Conservation (phyloP, 1,140 invertebrate genomes). For the Adoxophyes honmai region DNA sequence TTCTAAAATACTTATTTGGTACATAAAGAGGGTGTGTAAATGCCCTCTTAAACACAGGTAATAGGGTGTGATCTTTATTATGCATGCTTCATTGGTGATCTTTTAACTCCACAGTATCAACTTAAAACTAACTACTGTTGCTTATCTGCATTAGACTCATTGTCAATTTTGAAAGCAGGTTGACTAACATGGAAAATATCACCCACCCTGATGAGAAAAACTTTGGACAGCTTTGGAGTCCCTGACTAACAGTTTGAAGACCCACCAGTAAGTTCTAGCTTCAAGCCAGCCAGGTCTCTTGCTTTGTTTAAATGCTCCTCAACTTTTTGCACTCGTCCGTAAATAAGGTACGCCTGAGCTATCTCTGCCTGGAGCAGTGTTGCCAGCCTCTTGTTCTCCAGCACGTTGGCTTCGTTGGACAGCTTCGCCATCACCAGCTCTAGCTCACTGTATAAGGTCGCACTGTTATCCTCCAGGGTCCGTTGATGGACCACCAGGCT, state of each 20-base stretch:
- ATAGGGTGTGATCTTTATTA: no score
- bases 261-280: slow-evolving; percentile 81
- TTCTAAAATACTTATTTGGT: no score
- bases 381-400: slow-evolving; percentile 72
- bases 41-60: no score
- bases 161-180: no score
- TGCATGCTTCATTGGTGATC: no score
- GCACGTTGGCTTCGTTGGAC: slow-evolving; percentile 56
- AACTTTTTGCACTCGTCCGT: slow-evolving; percentile 83
- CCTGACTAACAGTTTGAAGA: not conserved
- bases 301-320: slow-evolving; percentile 83
- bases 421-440: slow-evolving; percentile 79
- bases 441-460: slow-evolving; percentile 80
- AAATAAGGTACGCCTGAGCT: slow-evolving; percentile 85
- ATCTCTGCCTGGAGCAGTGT: slow-evolving; percentile 86
- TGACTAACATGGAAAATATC: no score
- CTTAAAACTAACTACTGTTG: no score
- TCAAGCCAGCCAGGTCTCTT: slow-evolving; percentile 79
- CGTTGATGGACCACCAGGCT: slow-evolving; percentile 85
- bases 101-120: no score
- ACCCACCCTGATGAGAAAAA: no score
- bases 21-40: no score
- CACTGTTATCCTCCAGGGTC: slow-evolving; percentile 84
- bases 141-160: no score
- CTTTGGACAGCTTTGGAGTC: no score